Evolutionary conservation across 2,797 vertebrate species (phyloP).

Genomic region (Gila robusta): DNA sequence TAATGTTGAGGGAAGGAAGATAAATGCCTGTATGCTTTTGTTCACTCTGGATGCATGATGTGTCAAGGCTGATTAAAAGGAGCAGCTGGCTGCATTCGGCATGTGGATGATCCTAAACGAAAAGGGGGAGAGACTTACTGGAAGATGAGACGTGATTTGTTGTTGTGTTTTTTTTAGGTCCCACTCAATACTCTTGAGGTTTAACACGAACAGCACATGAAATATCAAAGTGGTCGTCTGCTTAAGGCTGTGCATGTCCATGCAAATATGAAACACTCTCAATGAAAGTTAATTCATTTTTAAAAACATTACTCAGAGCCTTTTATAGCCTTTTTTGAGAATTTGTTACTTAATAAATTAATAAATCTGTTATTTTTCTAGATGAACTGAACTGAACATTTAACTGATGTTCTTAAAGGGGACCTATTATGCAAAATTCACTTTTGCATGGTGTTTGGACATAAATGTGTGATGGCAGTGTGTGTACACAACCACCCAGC

Average conservation of each 20-base stretch:
- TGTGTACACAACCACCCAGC: too few species aligned
- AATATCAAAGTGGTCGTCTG: neutral
- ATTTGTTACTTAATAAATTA: neutral
- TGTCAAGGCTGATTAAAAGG: constrained; percentile 69
- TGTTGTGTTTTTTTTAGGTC: constrained; percentile 12
- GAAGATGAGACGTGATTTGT: constrained; percentile 14
- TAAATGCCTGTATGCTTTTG: constrained; percentile 69
- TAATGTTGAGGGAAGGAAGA: constrained; percentile 60
- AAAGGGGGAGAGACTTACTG: constrained; percentile 55
- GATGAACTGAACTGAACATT: too few species aligned
- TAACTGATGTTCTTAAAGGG: too few species aligned
- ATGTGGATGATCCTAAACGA: constrained; percentile 62
- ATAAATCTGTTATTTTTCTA: neutral
- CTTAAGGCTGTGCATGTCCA: too few species aligned
- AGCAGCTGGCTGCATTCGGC: constrained; percentile 49
- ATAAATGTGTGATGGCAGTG: too few species aligned
- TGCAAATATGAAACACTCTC: neutral
- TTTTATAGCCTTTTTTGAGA: neutral
- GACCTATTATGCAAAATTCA: too few species aligned
- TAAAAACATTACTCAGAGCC: neutral
- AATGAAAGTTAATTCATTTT: neutral
- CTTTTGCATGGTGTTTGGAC: too few species aligned
- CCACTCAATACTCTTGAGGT: neutral
- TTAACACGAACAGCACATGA: neutral
- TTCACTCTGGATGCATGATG: constrained; percentile 62